Base-by-base conservation (phyloP, 2,888 invertebrate genomes). In the Lithodes maja region DNA sequence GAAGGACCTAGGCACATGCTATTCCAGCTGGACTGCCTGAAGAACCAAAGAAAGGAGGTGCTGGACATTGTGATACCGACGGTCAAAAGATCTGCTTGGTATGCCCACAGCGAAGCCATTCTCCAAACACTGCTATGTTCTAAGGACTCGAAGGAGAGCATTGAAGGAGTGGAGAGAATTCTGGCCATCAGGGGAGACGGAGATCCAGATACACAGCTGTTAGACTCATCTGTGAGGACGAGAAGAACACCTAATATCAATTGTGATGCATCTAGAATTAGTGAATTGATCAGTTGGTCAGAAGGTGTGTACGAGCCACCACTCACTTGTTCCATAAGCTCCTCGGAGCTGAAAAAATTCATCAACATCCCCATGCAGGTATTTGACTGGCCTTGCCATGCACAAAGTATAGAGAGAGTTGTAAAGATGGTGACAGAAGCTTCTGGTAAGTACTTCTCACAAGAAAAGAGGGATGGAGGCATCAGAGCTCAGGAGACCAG, bases 371-470 rank as follows among this genome's bases (percentile, higher is more conserved):
- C n/a, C n/a, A n/a, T n/a, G n/a, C n/a, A n/a, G n/a, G n/a, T 84
- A 15, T 53, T 33, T 33, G 33, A 71, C 71, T 86, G 86, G 82
- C 83, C 86, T 71, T 86, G 81, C 79, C 89, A 89, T 68, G 78
- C 89, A 68, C 89, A 82, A 52, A 74, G 82, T 50, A 86, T 86
- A 50, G 90, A 89, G 71, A 85, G 90, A 49, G 61, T 68, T 74
- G 89, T 90, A 49, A 90, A 85, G 77, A 77, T 90, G 52, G 85
- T 89, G 71, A 82, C 90, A 75, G 88, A 84, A 68, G 84, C 85
- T 17, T 83, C 83, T 80, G 83, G 54, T 52, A 54, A 81, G 9
- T 81, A 81, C n/a, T 81, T 81, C 77, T 84, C 84, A 74, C 77
- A 74, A 9, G 75, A 84, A 84, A 84, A 80, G 55, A 80, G 80